These are phyloP conservation scores for Manis crassicaudata DNA, from an alignment of 2,797 vertebrate genomes.

Conservation along the genomic window DNA sequence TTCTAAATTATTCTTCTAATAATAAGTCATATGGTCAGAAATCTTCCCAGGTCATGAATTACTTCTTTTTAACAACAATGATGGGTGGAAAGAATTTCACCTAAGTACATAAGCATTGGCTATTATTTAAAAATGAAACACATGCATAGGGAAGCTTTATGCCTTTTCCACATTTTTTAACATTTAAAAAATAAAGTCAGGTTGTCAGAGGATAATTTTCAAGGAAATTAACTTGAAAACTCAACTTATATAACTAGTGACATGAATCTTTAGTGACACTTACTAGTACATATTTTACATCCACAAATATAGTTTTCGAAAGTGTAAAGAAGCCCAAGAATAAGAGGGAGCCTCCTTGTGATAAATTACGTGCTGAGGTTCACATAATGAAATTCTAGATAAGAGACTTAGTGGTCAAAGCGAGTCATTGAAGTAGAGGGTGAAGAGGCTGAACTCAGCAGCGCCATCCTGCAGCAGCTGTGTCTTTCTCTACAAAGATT, in stretches of 20 bases:
- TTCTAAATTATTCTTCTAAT: conserved; percentile 22
- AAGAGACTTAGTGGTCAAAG: neutral
- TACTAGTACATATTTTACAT: neutral
- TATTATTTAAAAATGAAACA: neutral
- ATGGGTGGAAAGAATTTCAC: neutral
- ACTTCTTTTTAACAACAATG: neutral
- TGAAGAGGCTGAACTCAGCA: neutral
- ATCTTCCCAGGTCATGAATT: neutral
- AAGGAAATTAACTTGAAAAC: neutral
- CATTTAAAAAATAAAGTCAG: neutral
- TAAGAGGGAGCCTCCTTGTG: neutral
- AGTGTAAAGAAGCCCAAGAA: neutral
- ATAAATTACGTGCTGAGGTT: neutral
- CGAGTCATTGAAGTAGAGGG: neutral
- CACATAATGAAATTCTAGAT: neutral
- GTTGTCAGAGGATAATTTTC: neutral
- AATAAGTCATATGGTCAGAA: neutral
- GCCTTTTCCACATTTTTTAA: neutral
- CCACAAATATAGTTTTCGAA: neutral
- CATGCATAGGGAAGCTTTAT: neutral
- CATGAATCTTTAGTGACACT: neutral
- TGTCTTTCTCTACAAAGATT: neutral
- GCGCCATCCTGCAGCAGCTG: neutral
- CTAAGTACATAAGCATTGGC: neutral
- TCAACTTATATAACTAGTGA: neutral